Evolutionary conservation across 1,140 invertebrate genomes (phyloP).

Genomic region (Zaprionus ghesquierei): DNA sequence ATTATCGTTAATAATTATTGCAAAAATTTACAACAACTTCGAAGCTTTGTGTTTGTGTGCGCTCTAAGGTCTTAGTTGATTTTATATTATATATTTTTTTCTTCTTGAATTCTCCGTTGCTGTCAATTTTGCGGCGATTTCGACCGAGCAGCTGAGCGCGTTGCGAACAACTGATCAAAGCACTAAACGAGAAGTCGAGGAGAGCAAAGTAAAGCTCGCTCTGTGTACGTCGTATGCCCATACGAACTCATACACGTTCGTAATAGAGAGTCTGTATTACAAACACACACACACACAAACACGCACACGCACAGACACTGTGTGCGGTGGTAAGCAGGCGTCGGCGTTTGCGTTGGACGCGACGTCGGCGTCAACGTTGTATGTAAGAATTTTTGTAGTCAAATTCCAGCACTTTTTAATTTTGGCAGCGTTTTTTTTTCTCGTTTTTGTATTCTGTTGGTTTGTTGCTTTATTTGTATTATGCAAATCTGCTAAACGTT

Average conservation of each 20-base stretch:
- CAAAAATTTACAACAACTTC: slow-evolving; percentile 77
- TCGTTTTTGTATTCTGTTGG: slow-evolving; percentile 23
- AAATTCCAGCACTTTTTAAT: slow-evolving; percentile 68
- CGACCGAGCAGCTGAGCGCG: slow-evolving; percentile 69
- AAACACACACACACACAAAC: too few relatives aligned
- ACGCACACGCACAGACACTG: too few relatives aligned
- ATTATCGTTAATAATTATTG: slow-evolving; percentile 47
- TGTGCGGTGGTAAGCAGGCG: neutral
- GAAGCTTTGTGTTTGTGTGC: slow-evolving; percentile 24
- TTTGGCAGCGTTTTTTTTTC: slow-evolving; percentile 40
- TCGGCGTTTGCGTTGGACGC: neutral
- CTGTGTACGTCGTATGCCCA: neutral
- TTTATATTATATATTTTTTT: slow-evolving; percentile 3
- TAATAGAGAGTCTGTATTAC: neutral
- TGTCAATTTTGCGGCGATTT: slow-evolving; percentile 69
- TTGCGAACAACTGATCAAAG: slow-evolving; percentile 69
- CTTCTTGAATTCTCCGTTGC: slow-evolving; percentile 33
- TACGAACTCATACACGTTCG: neutral
- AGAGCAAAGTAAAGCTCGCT: slow-evolving; percentile 35
- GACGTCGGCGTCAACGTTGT: slow-evolving; percentile 5
- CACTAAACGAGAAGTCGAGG: slow-evolving; percentile 20
- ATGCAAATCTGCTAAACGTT: slow-evolving; percentile 55
- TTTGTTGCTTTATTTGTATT: slow-evolving; percentile 76
- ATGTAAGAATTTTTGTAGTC: slow-evolving; percentile 58
- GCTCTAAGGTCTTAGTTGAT: slow-evolving; percentile 14